Base-by-base conservation (phyloP, 2,888 invertebrate genomes). In the Euplexia lucipara region DNA sequence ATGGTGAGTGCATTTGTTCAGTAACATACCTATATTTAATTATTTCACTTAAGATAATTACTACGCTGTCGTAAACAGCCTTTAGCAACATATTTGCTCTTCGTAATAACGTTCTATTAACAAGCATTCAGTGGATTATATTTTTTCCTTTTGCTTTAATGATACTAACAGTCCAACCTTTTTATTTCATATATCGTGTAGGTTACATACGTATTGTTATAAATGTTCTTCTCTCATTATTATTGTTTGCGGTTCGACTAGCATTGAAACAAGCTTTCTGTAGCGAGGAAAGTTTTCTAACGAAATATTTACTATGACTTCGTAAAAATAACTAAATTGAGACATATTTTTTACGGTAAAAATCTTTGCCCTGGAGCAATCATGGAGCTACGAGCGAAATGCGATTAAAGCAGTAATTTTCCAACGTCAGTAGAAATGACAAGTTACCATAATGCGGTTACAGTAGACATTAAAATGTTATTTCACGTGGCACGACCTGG, bases 401-500 rank as follows among this genome's bases (percentile, higher is more conserved):
- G 79, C 79, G 78, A 88, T 89, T 87, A 88, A 79, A 75, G 64
- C 78, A 76, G 85, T 84, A 84, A 89, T 88, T 88, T 88, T 79
- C 83, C 74, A 67, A 73, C 58, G 78, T 81, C 85, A 83, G 70
- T 66, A 63, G 70, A 68, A 66, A 80, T 81, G 81, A 84, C 83
- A 84, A 70, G 75, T 81, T 78, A 70, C 68, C 75, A 71, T 79
- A 79, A 81, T 76, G 66, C 48, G 57, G 62, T 64, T 67, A 59
- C 22, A 18, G n/a, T 48, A 48, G 60, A 74, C 74, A 78, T 78
- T 75, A 75, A 42, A 67, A 77, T 73, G 77, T 75, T 69, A 79
- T 81, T 82, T 76, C 53, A 45, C 53, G 49, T 44, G 48, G 51
- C 68, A 41, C 57, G 78, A 37, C 45, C 41, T 42, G 49, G 44